Base-by-base conservation (phyloP, 2,888 invertebrate species). In the Ophraella communa region DNA sequence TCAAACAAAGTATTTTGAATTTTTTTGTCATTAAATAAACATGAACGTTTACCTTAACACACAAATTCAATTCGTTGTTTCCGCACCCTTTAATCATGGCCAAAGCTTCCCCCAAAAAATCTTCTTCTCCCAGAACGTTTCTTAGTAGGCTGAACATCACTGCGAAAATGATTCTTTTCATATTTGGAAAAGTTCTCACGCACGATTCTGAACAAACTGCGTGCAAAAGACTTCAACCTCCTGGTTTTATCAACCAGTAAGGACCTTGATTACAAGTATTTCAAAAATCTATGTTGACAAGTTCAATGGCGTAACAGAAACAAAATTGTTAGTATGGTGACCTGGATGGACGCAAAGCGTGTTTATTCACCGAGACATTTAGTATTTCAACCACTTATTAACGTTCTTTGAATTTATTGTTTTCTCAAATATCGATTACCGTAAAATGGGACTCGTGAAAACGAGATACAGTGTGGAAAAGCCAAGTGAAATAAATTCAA, bases 81-180 rank as follows among this genome's bases (percentile, higher is more conserved):
- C 88, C 88, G 81, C 92, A 92, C 76, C 89, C 89, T 83, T 89
- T 87, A 68, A 91, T 84, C 80, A 91, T 88, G 78, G 85, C 86
- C 64, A 91, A 83, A 8, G 90, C 90, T 44, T 87, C 86, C 49
- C 82, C 80, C 74, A 83, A 81, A 58, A 83, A 83, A 14, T 64
- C 68, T 30, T 66, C 65, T 4, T 66, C 66, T 14, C 60, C 35
- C 30, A 60, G 17, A 20, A 45, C 56, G 39, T 10, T 35, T 20
- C 35, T 27, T 7, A 59, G 24, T 11, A 64, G 23, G 11, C 52
- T 42, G 8, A 66, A 8, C 30, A 67, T 23, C 54, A 58, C 35
- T 14, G 20, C 0, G 7, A 49, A 11, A n/a, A 63, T 51, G 1
- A 45, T n/a, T 21, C 8, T 45, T 58, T 45, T 61, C 65, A 68